phyloP scores from a whole-genome alignment of 2,797 vertebrate genomes.

The Clarias laeviceps region DNA sequence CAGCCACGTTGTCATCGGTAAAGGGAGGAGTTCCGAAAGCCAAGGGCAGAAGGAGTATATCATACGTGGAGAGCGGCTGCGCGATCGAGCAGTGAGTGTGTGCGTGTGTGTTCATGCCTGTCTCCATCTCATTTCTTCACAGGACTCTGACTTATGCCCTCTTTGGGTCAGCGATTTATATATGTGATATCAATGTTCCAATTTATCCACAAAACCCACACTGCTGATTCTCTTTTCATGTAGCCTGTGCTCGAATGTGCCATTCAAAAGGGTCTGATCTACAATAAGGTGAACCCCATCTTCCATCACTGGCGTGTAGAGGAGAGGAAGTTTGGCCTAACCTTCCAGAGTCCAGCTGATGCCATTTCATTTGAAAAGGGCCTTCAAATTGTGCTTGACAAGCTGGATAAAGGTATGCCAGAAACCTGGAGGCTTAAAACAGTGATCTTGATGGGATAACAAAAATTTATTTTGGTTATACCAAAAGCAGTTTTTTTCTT shows the following conservation, averaged over 20 bases:
- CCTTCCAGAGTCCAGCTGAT: conserved; percentile 90
- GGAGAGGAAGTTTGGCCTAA: conserved; percentile 90
- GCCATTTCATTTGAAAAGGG: conserved; percentile 88
- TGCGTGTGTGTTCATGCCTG: conserved; percentile 72
- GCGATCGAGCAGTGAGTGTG: conserved; percentile 91
- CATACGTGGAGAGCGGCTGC: conserved; percentile 87
- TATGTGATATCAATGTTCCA: not conserved
- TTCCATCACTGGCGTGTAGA: conserved; percentile 94
- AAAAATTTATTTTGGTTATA: not conserved
- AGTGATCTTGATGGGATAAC: not conserved
- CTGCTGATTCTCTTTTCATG: conserved; percentile 49
- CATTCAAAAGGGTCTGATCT: conserved; percentile 85
- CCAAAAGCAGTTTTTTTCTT: not conserved
- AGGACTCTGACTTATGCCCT: conserved; percentile 49
- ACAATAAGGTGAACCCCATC: conserved; percentile 95
- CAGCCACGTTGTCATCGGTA: conserved; percentile 89
- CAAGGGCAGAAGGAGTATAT: conserved; percentile 81
- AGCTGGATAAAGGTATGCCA: conserved; percentile 82
- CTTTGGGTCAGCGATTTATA: conserved; percentile 18
- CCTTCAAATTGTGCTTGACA: conserved; percentile 83
- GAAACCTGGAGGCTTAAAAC: not conserved
- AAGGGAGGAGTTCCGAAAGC: conserved; percentile 81
- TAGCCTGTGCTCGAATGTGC: conserved; percentile 88
- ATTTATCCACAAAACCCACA: not conserved
- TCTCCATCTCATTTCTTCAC: conserved; percentile 61